Base-by-base conservation (phyloP, 2,113 vertebrate genomes). In the Rhipidura dahli region DNA sequence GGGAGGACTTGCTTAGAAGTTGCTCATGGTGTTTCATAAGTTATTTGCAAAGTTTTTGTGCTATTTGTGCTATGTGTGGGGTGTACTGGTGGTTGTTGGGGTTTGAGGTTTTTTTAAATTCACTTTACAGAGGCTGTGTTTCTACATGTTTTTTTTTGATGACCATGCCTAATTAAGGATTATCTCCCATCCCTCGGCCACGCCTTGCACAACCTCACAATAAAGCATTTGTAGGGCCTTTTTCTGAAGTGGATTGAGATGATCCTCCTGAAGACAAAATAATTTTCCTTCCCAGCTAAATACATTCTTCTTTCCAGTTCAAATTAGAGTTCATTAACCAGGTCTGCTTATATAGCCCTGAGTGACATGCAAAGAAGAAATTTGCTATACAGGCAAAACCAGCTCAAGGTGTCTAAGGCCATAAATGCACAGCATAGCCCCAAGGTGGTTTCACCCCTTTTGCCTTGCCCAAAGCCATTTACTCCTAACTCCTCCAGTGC, bases 191-290 rank as follows among this genome's bases (percentile, higher is more conserved):
- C 30, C 22, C 11, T 80, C 24, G 1, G 0, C 7, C 21, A 39
- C 0, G 0, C 10, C 22, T 56, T 31, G 20, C 7, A 22, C 15
- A 51, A 26, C 33, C 23, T 90, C 57, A 79, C 56, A 75, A 28
- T 57, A 70, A 59, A 66, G 16, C 23, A 9, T 83, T 90, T 68
- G 10, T 17, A 76, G 40, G 57, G 19, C 7, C 1, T 2, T 87
- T 75, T 75, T 68, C 40, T 87, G 4, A 51, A 87, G 37, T 39
- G 71, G 13, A 26, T 61, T 60, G 20, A 21, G 51, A 39, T 57
- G n/a, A 68, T 49, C 22, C 53, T 49, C 13, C 11, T 53, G 37
- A 91, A 93, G 73, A 83, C n/a, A 85, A 83, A 96, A n/a, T 8
- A 71, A 9, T 8, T 72, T 91, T 90, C 76, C 40, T 64, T 68